A percentile compares a stretch with the other conserved stretches of the same genome.
Conservation (phyloP, 2,888 invertebrate species). For the Athalia rosae region DNA sequence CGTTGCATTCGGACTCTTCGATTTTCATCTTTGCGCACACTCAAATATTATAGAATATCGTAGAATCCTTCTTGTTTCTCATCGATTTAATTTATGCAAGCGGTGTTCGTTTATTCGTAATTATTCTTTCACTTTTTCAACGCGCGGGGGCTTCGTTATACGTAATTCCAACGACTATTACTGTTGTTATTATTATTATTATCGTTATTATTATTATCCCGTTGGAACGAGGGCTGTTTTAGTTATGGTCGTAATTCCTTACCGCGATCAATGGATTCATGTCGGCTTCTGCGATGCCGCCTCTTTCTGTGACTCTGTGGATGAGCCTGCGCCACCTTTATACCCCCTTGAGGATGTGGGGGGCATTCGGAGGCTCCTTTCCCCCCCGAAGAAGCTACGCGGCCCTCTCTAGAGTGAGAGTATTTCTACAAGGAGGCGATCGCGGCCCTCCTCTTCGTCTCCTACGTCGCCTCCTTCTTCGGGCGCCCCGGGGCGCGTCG, state of each 20-base stretch:
- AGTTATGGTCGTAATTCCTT: slow-evolving; percentile 59
- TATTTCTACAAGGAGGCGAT: slow-evolving; percentile 66
- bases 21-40: too few species aligned
- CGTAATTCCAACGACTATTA: slow-evolving; percentile 15
- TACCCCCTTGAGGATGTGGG: slow-evolving; percentile 66
- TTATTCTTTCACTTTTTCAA: slow-evolving; percentile 33
- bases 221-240: slow-evolving; percentile 8
- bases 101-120: neutral
- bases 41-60: too few species aligned
- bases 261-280: slow-evolving; percentile 73
- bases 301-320: slow-evolving; percentile 72
- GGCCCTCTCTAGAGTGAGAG: slow-evolving; percentile 68
- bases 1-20: too few species aligned
- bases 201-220: slow-evolving; percentile 7
- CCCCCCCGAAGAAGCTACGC: slow-evolving; percentile 69
- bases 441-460: slow-evolving; percentile 36
- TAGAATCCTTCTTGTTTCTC: slow-evolving; percentile 2
- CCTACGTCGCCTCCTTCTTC: slow-evolving; percentile 15
- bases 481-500: slow-evolving; percentile 1
- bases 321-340: slow-evolving; percentile 71
- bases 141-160: neutral
- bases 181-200: too few species aligned
- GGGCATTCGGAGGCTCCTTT: slow-evolving; percentile 56
- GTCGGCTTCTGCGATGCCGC: slow-evolving; percentile 73
- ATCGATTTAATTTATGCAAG: neutral